Conservation (phyloP, 2,797 vertebrate species). For the Sebastiscus albofasciatus region DNA sequence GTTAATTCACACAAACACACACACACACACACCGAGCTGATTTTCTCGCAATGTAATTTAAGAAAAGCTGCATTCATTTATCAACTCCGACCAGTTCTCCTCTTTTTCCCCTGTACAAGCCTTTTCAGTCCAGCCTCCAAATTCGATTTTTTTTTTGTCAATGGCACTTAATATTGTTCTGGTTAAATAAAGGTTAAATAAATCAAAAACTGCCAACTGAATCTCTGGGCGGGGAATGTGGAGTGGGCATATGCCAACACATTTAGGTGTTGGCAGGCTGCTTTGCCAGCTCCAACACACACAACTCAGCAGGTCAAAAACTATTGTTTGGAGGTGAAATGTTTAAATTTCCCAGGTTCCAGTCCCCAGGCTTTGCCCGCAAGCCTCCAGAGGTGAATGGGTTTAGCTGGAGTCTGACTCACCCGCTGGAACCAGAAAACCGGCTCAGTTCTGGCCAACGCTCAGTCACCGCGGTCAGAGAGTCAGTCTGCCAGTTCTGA, state of each 20-base stretch:
- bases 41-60: constrained; percentile 38
- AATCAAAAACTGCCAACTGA: constrained; percentile 27
- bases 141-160: constrained; percentile 8
- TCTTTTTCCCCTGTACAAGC: not conserved
- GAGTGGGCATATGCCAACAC: constrained; percentile 26
- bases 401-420: constrained; percentile 64
- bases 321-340: constrained; percentile 54
- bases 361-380: constrained; percentile 17
- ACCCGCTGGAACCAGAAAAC: constrained; percentile 54
- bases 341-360: constrained; percentile 49
- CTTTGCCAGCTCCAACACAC: constrained; percentile 15
- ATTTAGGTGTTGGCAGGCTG: constrained; percentile 37
- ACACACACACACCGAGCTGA: constrained; percentile 17
- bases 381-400: constrained; percentile 55
- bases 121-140: constrained; percentile 17
- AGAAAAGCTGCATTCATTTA: constrained; percentile 47
- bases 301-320: constrained; percentile 38
- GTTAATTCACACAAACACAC: constrained; percentile 30
- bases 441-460: constrained; percentile 23
- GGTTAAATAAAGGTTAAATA: constrained; percentile 50
- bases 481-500: constrained; percentile 37
- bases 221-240: constrained; percentile 26
- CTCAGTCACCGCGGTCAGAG: constrained; percentile 59
- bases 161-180: constrained; percentile 12
- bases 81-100: constrained; percentile 10